Conservation (phyloP, 2,888 invertebrate genomes). For the Metalampra italica region DNA sequence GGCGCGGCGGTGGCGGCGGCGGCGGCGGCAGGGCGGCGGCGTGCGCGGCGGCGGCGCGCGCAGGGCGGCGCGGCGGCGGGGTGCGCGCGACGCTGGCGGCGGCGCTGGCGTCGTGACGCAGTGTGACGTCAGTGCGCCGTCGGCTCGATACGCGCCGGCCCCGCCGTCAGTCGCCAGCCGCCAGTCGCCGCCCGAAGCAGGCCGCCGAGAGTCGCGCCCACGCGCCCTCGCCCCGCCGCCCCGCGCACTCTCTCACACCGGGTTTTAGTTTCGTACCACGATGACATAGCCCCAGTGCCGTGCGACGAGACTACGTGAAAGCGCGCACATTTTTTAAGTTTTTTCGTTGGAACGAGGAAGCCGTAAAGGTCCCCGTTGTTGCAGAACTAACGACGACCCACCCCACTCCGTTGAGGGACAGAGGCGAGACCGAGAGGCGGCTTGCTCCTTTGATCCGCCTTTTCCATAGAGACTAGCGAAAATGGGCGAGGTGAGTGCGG, state of each 20-base stretch:
- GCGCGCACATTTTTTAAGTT: conserved; percentile 74
- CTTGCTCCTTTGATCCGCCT: conserved; percentile 72
- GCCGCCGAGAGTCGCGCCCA: conserved; percentile 69
- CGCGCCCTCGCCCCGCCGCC: conserved; percentile 65
- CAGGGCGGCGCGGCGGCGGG: conserved; percentile 47
- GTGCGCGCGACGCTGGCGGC: conserved; percentile 64
- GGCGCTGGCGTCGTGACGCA: conserved; percentile 80
- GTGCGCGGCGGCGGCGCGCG: conserved; percentile 38
- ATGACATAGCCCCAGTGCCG: conserved; percentile 77
- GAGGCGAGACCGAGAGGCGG: conserved; percentile 72
- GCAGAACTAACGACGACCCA: conserved; percentile 75
- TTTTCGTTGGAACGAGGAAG: conserved; percentile 69
- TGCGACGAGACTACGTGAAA: conserved; percentile 68
- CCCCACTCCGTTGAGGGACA: conserved; percentile 68
- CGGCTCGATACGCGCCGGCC: conserved; percentile 81
- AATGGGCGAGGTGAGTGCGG: conserved; percentile 79
- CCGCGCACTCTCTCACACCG: conserved; percentile 70
- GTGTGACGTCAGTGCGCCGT: conserved; percentile 85
- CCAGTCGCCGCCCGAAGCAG: conserved; percentile 78
- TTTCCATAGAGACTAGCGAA: conserved; percentile 72
- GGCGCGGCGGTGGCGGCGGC: conserved; percentile 44
- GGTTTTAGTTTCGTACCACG: conserved; percentile 74
- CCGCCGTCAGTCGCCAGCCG: conserved; percentile 77
- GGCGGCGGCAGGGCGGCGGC: conserved; percentile 29
- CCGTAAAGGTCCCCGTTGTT: conserved; percentile 74